Conservation (phyloP, 2,113 vertebrate species). For the Tachysurus fulvidraco region DNA sequence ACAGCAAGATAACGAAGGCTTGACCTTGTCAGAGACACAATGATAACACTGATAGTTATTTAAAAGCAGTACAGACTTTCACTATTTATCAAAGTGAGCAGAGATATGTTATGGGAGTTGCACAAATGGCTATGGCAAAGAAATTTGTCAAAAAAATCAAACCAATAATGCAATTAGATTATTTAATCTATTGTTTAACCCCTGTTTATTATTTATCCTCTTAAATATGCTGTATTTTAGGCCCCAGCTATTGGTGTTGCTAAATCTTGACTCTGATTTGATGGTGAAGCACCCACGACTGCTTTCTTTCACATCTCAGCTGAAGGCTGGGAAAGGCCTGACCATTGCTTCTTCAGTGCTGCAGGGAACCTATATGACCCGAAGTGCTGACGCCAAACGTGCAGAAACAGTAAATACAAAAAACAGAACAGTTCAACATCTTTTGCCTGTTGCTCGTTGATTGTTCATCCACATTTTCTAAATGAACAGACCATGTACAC, state of each 20-base stretch:
- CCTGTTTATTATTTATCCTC: not conserved
- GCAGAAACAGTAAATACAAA: constrained; percentile 80
- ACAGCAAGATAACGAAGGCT: not conserved
- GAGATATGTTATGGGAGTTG: not conserved
- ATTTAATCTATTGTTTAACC: not conserved
- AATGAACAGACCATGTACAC: not conserved
- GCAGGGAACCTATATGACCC: constrained; percentile 87
- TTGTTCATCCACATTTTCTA: not conserved
- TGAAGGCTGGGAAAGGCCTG: constrained; percentile 94
- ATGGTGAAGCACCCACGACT: constrained; percentile 86
- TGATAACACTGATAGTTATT: not conserved
- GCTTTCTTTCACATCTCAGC: constrained; percentile 87
- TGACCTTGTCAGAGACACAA: not conserved
- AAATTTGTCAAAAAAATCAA: not conserved
- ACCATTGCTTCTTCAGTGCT: constrained; percentile 92
- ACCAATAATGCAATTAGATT: not conserved
- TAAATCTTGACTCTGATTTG: constrained; percentile 82
- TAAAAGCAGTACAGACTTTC: not conserved
- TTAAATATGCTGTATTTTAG: constrained; percentile 62
- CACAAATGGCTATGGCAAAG: not conserved
- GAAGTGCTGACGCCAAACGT: constrained; percentile 74
- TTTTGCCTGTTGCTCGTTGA: not conserved
- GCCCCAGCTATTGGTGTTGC: constrained; percentile 88
- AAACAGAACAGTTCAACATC: not conserved
- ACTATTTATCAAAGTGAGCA: not conserved